Percentiles rank a stretch among this genome's conserved stretches.
Evolutionary conservation across 2,797 vertebrate species (phyloP).

Genomic region (Halcyon chelicuti): DNA sequence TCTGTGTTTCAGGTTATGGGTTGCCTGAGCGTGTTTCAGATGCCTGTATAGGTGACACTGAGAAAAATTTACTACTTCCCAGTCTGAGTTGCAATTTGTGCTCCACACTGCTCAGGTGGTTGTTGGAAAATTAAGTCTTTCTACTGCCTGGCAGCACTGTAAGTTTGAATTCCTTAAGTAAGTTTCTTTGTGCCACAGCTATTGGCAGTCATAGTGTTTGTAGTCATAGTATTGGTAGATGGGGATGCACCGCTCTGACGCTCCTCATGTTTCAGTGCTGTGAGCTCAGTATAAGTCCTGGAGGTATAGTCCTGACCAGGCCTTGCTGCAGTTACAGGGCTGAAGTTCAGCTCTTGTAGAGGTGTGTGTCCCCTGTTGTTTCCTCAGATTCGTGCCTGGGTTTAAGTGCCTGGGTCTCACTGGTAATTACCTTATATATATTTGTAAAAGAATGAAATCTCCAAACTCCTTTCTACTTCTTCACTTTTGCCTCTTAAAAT

Average conservation of each 20-base stretch:
- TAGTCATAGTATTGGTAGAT: not conserved
- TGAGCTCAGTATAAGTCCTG: fast-evolving
- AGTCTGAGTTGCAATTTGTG: not conserved
- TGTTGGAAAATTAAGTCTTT: not conserved
- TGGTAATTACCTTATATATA: not conserved
- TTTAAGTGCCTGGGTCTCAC: not conserved
- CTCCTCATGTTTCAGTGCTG: not conserved
- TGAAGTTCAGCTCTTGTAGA: not conserved
- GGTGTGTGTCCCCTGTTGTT: fast-evolving
- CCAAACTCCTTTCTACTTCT: not conserved
- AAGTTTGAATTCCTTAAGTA: not conserved
- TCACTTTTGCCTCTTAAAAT: not conserved
- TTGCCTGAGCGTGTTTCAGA: not conserved
- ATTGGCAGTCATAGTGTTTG: not conserved
- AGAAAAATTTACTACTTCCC: not conserved
- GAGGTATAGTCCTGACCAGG: not conserved
- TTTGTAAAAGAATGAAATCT: not conserved
- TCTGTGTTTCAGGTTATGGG: not conserved
- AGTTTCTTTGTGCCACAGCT: not conserved
- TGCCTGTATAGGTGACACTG: not conserved
- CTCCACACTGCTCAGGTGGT: not conserved
- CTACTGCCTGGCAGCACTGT: not conserved
- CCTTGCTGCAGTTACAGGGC: not conserved
- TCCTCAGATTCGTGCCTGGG: not conserved
- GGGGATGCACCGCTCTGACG: not conserved